Conservation (phyloP, 1,140 invertebrate genomes). For the Philopotamus ludificatus region DNA sequence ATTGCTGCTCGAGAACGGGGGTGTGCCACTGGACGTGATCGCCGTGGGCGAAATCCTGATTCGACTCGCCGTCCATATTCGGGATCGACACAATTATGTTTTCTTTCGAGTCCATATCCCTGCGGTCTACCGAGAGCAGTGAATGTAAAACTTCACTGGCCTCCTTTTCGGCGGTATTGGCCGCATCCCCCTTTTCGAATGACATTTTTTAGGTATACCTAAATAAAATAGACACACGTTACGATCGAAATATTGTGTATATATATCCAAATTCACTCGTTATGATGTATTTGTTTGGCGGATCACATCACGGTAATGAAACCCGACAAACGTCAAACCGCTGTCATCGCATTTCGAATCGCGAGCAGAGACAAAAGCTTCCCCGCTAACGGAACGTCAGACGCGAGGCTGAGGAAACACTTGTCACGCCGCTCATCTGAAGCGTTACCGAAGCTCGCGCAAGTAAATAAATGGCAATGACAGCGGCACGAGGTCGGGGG, state of each 20-base stretch:
- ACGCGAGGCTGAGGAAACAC: too few relatives aligned
- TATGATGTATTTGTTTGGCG: neutral
- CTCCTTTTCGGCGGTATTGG: constrained; percentile 62
- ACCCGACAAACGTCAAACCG: too few relatives aligned
- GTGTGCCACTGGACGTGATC: constrained; percentile 61
- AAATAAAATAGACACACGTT: neutral
- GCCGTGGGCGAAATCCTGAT: constrained; percentile 48
- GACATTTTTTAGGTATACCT: constrained; percentile 45
- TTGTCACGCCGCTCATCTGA: too few relatives aligned
- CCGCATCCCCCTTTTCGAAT: constrained; percentile 55
- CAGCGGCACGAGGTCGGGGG: too few relatives aligned
- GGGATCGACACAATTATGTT: constrained; percentile 55
- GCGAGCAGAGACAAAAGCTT: too few relatives aligned
- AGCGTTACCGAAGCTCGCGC: too few relatives aligned
- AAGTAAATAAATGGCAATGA: too few relatives aligned
- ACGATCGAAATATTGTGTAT: neutral
- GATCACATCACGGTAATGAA: too few relatives aligned
- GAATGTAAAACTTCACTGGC: constrained; percentile 66
- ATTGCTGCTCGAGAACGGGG: constrained; percentile 57
- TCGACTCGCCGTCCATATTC: constrained; percentile 47
- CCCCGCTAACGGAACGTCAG: too few relatives aligned
- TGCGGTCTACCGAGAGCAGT: constrained; percentile 61
- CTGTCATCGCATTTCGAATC: too few relatives aligned
- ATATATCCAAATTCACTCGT: neutral
- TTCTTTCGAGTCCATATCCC: constrained; percentile 55